Evolutionary conservation across 2,797 vertebrate genomes (phyloP).

Genomic region (Zalophus californianus): DNA sequence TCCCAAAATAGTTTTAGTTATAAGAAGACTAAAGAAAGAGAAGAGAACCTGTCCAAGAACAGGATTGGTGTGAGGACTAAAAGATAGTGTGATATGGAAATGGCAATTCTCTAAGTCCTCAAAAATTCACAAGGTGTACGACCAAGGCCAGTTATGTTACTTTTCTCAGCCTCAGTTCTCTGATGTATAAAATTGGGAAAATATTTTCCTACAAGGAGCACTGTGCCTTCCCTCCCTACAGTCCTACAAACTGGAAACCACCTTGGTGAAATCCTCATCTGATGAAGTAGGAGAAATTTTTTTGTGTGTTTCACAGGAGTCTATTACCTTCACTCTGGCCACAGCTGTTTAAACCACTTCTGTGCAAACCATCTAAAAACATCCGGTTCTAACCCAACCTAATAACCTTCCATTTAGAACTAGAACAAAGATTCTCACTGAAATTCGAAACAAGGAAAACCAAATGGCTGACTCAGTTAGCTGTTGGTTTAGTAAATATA

Average conservation of each 20-base stretch:
- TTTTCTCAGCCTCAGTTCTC: not conserved
- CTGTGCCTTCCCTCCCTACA: not conserved
- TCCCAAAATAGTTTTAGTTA: not conserved
- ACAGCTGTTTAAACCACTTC: not conserved
- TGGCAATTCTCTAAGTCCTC: not conserved
- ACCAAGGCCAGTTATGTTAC: not conserved
- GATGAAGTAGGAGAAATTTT: not conserved
- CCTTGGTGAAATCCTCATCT: not conserved
- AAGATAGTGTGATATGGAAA: not conserved
- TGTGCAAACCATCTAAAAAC: not conserved
- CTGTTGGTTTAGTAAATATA: not conserved
- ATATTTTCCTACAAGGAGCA: not conserved
- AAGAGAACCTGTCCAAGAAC: not conserved
- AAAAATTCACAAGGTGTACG: not conserved
- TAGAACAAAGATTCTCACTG: not conserved
- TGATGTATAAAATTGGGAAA: not conserved
- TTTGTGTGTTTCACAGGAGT: not conserved
- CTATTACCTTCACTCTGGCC: not conserved
- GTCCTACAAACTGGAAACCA: not conserved
- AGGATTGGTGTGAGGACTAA: not conserved
- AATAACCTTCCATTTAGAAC: not conserved
- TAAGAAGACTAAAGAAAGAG: not conserved
- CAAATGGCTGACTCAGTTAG: not conserved
- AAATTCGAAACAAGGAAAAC: not conserved
- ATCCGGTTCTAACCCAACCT: not conserved